Conservation (phyloP, 2,113 vertebrate genomes). For the Microcebus griseorufus region DNA sequence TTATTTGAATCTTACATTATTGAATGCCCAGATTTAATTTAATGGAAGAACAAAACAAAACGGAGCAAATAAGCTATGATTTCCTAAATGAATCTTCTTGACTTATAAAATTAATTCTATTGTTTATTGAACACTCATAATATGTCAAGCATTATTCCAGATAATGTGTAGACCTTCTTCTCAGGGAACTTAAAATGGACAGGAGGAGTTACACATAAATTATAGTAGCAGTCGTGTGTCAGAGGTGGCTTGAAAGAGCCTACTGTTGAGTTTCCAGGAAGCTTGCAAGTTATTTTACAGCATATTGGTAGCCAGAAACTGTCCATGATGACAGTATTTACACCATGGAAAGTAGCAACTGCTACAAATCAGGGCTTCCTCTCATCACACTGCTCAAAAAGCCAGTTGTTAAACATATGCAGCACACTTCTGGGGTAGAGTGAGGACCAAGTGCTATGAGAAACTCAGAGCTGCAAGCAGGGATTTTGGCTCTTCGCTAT, state of each 20-base stretch:
- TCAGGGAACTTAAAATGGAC: background rate
- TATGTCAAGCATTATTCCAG: background rate
- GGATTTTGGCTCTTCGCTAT: background rate
- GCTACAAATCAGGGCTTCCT: background rate
- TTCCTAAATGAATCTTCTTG: conserved; percentile 25
- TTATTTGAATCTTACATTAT: conserved; percentile 29
- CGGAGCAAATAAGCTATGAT: background rate
- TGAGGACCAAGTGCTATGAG: background rate
- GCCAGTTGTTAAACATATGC: background rate
- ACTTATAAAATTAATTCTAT: conserved; percentile 37
- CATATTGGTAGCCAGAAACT: background rate
- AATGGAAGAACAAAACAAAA: conserved; percentile 1
- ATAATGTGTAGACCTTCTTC: background rate
- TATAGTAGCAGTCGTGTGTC: background rate
- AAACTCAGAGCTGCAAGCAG: background rate
- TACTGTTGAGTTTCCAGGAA: background rate
- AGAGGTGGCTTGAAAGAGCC: background rate
- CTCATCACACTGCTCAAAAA: background rate
- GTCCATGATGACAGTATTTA: background rate
- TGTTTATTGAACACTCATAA: conserved; percentile 10
- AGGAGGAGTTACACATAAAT: background rate
- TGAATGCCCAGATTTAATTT: conserved; percentile 45
- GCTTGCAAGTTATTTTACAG: background rate
- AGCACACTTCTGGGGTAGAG: background rate
- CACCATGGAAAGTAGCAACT: background rate